These are phyloP conservation scores for Chironomus riparius DNA, from an alignment of 2,888 invertebrate species.

Conservation along the genomic window DNA sequence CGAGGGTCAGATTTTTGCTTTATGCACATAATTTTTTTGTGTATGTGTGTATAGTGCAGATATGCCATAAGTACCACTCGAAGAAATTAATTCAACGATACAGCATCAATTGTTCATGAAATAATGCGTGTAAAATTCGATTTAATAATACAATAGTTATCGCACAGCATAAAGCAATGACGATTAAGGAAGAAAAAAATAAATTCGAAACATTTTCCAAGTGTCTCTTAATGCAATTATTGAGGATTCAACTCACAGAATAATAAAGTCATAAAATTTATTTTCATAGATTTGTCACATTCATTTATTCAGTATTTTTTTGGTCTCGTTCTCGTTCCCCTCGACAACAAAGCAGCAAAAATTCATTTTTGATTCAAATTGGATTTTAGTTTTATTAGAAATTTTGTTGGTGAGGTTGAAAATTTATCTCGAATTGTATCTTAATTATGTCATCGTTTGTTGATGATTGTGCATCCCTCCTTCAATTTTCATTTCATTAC, in stretches of 20 bases:
- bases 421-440: conserved; percentile 1
- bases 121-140: conserved; percentile 11
- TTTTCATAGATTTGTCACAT: not conserved
- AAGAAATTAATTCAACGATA: not conserved
- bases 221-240: not conserved
- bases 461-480: conserved; percentile 3
- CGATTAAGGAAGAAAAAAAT: not conserved
- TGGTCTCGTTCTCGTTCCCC: no score
- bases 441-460: conserved; percentile 8
- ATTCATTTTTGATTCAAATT: not conserved
- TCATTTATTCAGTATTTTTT: not conserved
- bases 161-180: not conserved
- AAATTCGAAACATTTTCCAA: not conserved
- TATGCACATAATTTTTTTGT: no score
- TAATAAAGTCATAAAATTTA: conserved; percentile 11
- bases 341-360: not conserved
- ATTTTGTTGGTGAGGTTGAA: not conserved
- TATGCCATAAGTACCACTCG: not conserved
- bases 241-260: not conserved
- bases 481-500: not conserved
- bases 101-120: conserved; percentile 2
- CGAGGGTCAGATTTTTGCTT: not conserved
- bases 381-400: not conserved
- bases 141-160: not conserved
- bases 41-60: not conserved